Base-by-base conservation (phyloP, 2,113 vertebrate species). In the Coregonus clupeaformis region DNA sequence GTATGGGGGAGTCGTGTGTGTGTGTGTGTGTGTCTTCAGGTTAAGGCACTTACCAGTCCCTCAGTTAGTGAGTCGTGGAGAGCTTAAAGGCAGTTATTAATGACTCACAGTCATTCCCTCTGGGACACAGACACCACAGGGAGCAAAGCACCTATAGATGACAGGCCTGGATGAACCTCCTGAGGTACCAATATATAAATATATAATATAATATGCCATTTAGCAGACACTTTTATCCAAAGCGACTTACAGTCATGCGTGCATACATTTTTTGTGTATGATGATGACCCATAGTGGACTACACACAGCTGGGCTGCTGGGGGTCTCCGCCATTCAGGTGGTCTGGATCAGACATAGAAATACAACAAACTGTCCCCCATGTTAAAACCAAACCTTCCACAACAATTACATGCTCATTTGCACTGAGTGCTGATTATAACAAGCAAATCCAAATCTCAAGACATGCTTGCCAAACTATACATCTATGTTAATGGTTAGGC, bases 21-120 rank as follows among this genome's bases (percentile, higher is more conserved):
- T 20, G 68, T 24, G 68, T 62, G 64, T 78, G 66, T 80, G 68
- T 59, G 52, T 80, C 74, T 81, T 78, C 18, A 73, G 77, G 77
- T 82, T 90, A 92, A 92, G 91, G 89, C 91, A 92, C 89, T 87
- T 75, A 36, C 68, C 84, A 79, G 78, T 80, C 84, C 82, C 81
- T 82, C 80, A 80, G 55, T 82, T 79, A 80, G 55, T 18, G 55
- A 86, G 79, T 74, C 65, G 69, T 77, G 77, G 57, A 60, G n/a
- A 24, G 18, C 57, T 60, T 24, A 60, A 42, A 11, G 57, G 57
- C 80, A 60, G 57, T 24, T 60, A 80, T 16, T 74, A 80, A 7
- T 32, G 52, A 77, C 57, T 24, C 18, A 29, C 29, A 72, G 63
- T 76, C 16, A 52, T 52, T 52, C 49, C 49, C 49, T 18, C 49